Base-by-base conservation (phyloP, 2,888 invertebrate genomes). In the Thymelicus lineola region DNA sequence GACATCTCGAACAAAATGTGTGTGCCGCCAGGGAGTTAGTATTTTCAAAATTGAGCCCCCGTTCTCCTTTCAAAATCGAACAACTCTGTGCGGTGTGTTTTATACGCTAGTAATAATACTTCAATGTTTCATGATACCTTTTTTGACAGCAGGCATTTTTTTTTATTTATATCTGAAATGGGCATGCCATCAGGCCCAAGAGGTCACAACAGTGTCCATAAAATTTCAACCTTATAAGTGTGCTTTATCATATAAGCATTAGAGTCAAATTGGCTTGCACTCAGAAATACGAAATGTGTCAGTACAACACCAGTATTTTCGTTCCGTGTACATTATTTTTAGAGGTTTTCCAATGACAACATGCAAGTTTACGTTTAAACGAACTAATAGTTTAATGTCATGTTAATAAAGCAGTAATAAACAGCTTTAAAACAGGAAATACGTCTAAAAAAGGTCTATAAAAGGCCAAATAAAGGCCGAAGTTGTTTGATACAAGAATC, bases 241-340 rank as follows among this genome's bases (percentile, higher is more conserved):
- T 35, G 46, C 61, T 35, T n/a, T 68, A 62, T n/a, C 35, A 28
- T 57, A 9, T 15, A 12, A 58, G 20, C 20, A 69, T 69, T 48
- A 63, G 42, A n/a, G 14, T 50, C 15, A 63, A 65, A 60, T 70
- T 64, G 42, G 53, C 60, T 17, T 60, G 50, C 64, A 60, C 55
- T 50, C 64, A 57, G 20, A 38, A 36, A 28, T 20, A 20, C 55
- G 48, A 50, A 64, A 55, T 42, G 57, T 70, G 61, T 48, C 58
- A 66, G 36, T 15, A 38, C 14, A 48, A 58, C 7, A 66, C 48
- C 62, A 42, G 20, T 55, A 35, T 69, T 66, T 69, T 66, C 69
- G 65, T 66, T 69, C 66, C 69, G 65, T 69, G 36, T 58, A 36
- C 28, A 66, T 64, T 69, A 69, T 72, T 64, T 64, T 61, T 65